These are phyloP conservation scores for Ametastegia equiseti DNA, from an alignment of 2,888 invertebrate genomes.

Conservation along the genomic window DNA sequence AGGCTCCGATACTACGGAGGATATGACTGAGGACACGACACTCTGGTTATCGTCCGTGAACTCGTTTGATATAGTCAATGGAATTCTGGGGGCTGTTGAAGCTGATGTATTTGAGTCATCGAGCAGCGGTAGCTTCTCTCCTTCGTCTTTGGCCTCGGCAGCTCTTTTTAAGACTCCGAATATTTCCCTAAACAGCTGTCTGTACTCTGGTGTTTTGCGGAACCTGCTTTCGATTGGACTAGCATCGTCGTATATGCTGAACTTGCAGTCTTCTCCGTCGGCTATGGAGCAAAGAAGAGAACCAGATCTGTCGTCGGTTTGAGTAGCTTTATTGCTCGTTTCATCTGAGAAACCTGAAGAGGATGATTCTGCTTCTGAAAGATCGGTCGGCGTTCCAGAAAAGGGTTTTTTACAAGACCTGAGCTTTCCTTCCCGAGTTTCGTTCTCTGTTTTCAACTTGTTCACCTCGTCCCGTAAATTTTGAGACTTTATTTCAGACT, in stretches of 20 bases:
- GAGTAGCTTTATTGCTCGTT: slow-evolving; percentile 89
- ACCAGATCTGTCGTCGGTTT: slow-evolving; percentile 89
- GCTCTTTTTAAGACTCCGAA: slow-evolving; percentile 90
- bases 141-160: slow-evolving; percentile 89
- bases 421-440: slow-evolving; percentile 75
- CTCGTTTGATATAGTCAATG: slow-evolving; percentile 82
- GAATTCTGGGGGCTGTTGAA: slow-evolving; percentile 78
- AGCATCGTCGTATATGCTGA: slow-evolving; percentile 89
- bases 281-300: slow-evolving; percentile 90
- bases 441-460: neutral
- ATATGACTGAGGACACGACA: slow-evolving; percentile 84
- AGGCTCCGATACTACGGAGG: slow-evolving; percentile 75
- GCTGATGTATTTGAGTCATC: slow-evolving; percentile 78
- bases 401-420: slow-evolving; percentile 72
- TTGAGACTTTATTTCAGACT: slow-evolving; percentile 46
- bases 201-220: slow-evolving; percentile 89
- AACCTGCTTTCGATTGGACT: slow-evolving; percentile 90
- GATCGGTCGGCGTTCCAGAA: slow-evolving; percentile 88
- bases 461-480: neutral
- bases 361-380: slow-evolving; percentile 91
- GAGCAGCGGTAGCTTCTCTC: slow-evolving; percentile 85
- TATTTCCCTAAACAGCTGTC: slow-evolving; percentile 89
- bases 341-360: slow-evolving; percentile 92
- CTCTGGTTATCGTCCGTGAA: slow-evolving; percentile 86
- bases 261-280: slow-evolving; percentile 90